These are phyloP conservation scores for Ochropacha duplaris DNA, from an alignment of 2,888 invertebrate species.

Conservation along the genomic window DNA sequence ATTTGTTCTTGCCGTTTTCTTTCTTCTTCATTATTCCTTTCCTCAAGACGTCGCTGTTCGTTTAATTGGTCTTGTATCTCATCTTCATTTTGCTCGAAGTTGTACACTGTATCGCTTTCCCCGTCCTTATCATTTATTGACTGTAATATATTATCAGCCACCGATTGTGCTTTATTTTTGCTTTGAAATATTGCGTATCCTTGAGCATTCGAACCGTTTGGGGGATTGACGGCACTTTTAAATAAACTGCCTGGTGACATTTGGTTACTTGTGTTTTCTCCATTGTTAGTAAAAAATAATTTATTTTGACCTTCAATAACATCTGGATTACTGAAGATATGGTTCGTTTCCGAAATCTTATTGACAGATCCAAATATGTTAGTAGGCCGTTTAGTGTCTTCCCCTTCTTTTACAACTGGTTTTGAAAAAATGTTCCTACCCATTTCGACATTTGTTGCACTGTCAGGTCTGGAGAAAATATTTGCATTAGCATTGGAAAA, in stretches of 20 bases:
- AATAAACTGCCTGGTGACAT: slow-evolving; percentile 66
- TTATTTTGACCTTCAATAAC: slow-evolving; percentile 21
- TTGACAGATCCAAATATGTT: slow-evolving; percentile 56
- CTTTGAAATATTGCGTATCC: slow-evolving; percentile 62
- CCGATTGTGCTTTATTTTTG: slow-evolving; percentile 64
- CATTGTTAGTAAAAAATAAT: slow-evolving; percentile 44
- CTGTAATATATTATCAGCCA: slow-evolving; percentile 63
- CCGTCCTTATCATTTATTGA: slow-evolving; percentile 42
- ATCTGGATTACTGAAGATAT: slow-evolving; percentile 36
- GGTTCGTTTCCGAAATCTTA: slow-evolving; percentile 34
- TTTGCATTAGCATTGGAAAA: slow-evolving; percentile 28
- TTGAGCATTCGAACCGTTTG: slow-evolving; percentile 45
- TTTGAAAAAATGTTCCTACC: slow-evolving; percentile 56
- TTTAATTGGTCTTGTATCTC: slow-evolving; percentile 27
- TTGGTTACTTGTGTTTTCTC: slow-evolving; percentile 36
- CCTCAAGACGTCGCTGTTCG: slow-evolving; percentile 35
- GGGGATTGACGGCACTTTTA: slow-evolving; percentile 53
- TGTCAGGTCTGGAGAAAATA: slow-evolving; percentile 37
- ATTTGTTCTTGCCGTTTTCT: slow-evolving; percentile 35
- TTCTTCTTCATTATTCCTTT: slow-evolving; percentile 45
- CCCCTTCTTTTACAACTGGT: slow-evolving; percentile 21
- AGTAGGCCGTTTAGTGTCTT: slow-evolving; percentile 35
- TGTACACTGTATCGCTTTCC: slow-evolving; percentile 47
- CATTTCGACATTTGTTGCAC: slow-evolving; percentile 17
- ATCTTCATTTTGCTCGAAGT: slow-evolving; percentile 55